phyloP scores from a whole-genome alignment of 2,113 vertebrate species.

The Castor canadensis region DNA sequence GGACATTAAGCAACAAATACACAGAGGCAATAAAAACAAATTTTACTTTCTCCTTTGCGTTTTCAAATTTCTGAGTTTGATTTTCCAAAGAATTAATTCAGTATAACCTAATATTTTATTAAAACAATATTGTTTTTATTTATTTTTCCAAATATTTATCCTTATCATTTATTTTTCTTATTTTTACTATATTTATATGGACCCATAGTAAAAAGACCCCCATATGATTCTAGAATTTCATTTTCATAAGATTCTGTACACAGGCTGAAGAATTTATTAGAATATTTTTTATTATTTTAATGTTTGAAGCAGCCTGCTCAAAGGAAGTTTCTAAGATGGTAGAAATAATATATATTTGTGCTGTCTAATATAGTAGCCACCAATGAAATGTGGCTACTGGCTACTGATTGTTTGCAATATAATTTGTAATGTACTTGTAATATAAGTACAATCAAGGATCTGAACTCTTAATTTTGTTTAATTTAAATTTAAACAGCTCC shows the following conservation, averaged over 20 bases:
- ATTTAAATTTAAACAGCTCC: background rate
- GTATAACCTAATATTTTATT: background rate
- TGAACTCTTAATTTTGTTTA: background rate
- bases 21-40: background rate
- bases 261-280: background rate
- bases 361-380: background rate
- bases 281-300: background rate
- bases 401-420: no score
- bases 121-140: background rate
- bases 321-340: background rate
- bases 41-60: background rate
- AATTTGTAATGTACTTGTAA: background rate
- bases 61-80: background rate
- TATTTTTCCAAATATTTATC: background rate
- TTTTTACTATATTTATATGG: background rate
- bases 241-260: background rate
- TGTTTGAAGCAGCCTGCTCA: background rate
- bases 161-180: background rate
- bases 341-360: background rate
- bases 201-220: background rate
- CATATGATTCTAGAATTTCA: background rate
- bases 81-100: background rate
- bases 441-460: background rate
- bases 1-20: background rate
- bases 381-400: rapidly evolving